Percentiles rank a stretch among this genome's conserved stretches.
Conservation (phyloP, 1,140 invertebrate genomes). For the Battus philenor region DNA sequence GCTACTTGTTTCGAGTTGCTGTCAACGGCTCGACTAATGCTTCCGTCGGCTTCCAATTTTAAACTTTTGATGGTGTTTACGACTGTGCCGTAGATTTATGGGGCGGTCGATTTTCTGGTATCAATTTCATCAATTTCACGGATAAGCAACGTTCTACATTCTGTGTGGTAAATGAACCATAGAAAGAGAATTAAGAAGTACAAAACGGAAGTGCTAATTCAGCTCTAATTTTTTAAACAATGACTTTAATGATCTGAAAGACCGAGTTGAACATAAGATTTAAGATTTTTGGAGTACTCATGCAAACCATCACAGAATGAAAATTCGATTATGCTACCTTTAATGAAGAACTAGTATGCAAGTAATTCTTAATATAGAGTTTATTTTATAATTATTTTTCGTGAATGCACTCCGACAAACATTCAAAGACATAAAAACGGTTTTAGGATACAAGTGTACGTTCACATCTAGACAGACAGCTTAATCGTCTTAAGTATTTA, state of each 20-base stretch:
- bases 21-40: constrained; percentile 66
- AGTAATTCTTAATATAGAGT: background rate
- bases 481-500: constrained; percentile 13
- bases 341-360: background rate
- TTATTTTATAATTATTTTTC: background rate
- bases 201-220: too few species aligned
- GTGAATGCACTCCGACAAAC: background rate
- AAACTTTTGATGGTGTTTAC: constrained; percentile 63
- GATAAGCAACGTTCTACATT: constrained; percentile 6
- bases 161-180: constrained; percentile 6
- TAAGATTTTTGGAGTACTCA: background rate
- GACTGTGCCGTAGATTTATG: constrained; percentile 25
- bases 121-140: constrained; percentile 19
- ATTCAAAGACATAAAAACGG: background rate
- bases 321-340: background rate
- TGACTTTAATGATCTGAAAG: too few species aligned
- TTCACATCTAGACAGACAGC: constrained; percentile 1
- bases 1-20: constrained; percentile 57
- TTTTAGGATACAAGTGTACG: too few species aligned
- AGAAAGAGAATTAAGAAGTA: background rate
- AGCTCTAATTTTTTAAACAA: too few species aligned
- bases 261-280: too few species aligned
- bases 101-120: constrained; percentile 17
- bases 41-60: constrained; percentile 60
- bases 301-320: background rate